Evolutionary conservation across 2,113 vertebrate genomes (phyloP), one percentile per base, ranked within the genome.

Genomic region (Coptodon bakossiorum): DNA sequence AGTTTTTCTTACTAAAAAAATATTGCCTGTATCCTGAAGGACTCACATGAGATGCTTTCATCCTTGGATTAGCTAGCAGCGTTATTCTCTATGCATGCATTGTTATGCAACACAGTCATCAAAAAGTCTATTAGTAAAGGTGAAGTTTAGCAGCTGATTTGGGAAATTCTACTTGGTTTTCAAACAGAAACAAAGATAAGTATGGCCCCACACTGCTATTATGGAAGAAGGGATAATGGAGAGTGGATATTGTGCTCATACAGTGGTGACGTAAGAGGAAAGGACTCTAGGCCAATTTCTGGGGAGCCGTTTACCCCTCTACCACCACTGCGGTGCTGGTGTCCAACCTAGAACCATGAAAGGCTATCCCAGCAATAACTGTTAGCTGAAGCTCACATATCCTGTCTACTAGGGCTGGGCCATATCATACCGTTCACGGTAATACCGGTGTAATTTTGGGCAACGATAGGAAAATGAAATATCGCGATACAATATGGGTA

Each of bases 251-350:
- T 38, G 29, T 71, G 43, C 82, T 63, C 48, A 84, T 7, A 22
- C 22, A 16, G 76, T 16, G 31, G 78, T n/a, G 48, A 85, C 19
- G 6, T 31, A 81, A 80, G 68, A 78, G 50, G 81, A 94, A 91
- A 50, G 22, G 84, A 84, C 76, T 54, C 63, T 54, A 63, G 63
- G 52, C 36, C 82, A 91, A 36, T 86, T 84, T 95, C 81, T 89
- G 85, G 45, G 27, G 34, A 50, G 48, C 16, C 7, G 7, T 48
- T 73, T 50, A 50, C 71, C 6, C 1, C 71, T 50, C 27, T 31
- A 12, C 16, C 9, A 76, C 43, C 24, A 7, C 43, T 50, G 71
- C 0, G 3, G 43, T 31, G 43, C 16, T 11, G 24, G 43, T 48
- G 43, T 48, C 71, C 24, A 31, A 50, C 16, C 71, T 31, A 76